These are phyloP conservation scores for Rostratula benghalensis DNA, from an alignment of 2,113 vertebrate genomes.

Conservation along the genomic window DNA sequence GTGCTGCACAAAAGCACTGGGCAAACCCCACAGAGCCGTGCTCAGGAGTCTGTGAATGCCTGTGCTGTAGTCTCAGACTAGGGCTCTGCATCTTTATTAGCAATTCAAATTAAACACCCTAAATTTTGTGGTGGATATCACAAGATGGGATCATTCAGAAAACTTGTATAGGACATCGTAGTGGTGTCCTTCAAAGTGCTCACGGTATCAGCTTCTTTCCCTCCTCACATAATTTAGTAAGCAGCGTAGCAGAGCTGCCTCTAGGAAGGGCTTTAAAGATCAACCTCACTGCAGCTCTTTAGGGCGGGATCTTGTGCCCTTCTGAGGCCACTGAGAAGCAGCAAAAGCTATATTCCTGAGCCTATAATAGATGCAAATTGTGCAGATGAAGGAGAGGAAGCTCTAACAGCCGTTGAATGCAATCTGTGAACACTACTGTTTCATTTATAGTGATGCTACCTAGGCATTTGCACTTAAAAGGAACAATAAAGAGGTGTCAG, in stretches of 20 bases:
- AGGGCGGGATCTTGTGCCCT: not conserved
- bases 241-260: not conserved
- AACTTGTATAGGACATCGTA: not conserved
- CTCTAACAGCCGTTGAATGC: constrained; percentile 17
- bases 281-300: not conserved
- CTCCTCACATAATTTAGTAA: not conserved
- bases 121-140: not conserved
- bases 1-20: not conserved
- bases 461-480: constrained; percentile 53
- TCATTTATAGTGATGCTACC: constrained; percentile 53
- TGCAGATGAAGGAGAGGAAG: constrained; percentile 25
- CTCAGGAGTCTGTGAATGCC: not conserved
- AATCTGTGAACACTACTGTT: constrained; percentile 49
- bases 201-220: not conserved
- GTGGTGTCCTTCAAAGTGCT: not conserved
- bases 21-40: not conserved
- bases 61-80: not conserved
- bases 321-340: constrained; percentile 2
- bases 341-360: not conserved
- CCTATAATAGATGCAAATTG: constrained; percentile 44
- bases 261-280: constrained; percentile 4
- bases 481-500: constrained; percentile 42
- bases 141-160: not conserved
- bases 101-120: not conserved
- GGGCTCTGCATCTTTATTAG: not conserved